A percentile compares a stretch with the other conserved stretches of the same genome.
Conservation (phyloP, 2,113 vertebrate genomes). For the Passer montanus region DNA sequence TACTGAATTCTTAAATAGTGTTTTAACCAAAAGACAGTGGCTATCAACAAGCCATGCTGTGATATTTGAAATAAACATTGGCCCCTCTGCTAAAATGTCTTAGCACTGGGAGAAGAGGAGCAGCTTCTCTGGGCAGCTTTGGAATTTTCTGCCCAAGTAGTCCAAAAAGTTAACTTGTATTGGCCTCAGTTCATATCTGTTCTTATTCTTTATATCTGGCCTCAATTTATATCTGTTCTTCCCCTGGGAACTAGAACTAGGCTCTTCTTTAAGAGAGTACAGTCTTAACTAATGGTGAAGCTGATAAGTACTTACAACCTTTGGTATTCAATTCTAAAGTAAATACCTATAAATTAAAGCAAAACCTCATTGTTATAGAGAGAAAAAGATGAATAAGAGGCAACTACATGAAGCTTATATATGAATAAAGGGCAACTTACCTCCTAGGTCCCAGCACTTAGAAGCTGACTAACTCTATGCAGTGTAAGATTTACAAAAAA, state of each 20-base stretch:
- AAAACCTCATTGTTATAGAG: background rate
- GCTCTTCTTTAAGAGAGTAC: background rate
- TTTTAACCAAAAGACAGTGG: background rate
- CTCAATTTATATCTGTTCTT: background rate
- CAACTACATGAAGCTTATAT: background rate
- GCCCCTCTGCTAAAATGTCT: background rate
- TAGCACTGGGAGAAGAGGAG: background rate
- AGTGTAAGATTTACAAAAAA: background rate
- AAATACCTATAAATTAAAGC: background rate
- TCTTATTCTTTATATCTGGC: background rate
- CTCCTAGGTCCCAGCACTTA: background rate
- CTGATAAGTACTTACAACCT: background rate
- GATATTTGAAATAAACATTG: background rate
- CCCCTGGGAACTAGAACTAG: background rate
- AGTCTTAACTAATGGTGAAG: background rate
- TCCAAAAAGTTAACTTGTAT: background rate
- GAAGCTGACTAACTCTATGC: background rate
- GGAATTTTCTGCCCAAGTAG: background rate
- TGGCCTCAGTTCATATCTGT: background rate
- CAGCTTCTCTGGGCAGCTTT: background rate
- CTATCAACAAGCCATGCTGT: background rate
- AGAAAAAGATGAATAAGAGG: background rate
- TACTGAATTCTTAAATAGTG: background rate
- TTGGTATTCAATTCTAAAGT: background rate
- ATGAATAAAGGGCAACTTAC: background rate